These are phyloP conservation scores for Vicugna pacos DNA, from an alignment of 2,113 vertebrate genomes.

Conservation along the genomic window DNA sequence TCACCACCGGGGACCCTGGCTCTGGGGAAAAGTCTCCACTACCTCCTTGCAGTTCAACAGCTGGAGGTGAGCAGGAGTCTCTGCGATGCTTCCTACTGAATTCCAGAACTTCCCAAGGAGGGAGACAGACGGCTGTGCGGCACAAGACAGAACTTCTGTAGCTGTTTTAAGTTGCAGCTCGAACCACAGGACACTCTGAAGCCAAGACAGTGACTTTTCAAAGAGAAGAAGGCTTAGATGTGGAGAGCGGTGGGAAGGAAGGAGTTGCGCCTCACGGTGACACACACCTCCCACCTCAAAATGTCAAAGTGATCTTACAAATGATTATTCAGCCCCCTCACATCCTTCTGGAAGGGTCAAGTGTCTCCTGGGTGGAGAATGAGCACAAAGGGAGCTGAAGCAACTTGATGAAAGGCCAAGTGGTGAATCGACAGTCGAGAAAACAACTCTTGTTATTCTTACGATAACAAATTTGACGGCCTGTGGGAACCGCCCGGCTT, in stretches of 20 bases:
- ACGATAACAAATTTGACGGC: background rate
- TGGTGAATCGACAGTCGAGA: background rate
- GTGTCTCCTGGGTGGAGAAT: background rate
- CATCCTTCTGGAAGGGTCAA: background rate
- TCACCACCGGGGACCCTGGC: background rate
- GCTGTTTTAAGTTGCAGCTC: background rate
- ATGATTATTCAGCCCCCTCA: background rate
- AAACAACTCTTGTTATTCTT: background rate
- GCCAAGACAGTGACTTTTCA: background rate
- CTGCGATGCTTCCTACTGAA: background rate
- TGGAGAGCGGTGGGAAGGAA: background rate
- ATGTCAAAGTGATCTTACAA: background rate
- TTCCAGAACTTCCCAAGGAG: background rate
- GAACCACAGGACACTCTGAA: accelerated
- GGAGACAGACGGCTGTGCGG: background rate
- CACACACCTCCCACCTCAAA: background rate
- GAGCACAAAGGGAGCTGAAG: background rate
- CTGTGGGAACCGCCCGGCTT: accelerated
- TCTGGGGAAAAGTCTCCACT: accelerated
- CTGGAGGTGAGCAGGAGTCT: background rate
- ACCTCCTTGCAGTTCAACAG: background rate
- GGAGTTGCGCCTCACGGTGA: accelerated
- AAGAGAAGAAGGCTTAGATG: background rate
- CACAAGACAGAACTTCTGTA: background rate
- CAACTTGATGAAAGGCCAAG: accelerated